Evolutionary conservation across 2,888 invertebrate species (phyloP).

Genomic region (Notodonta dromedarius): DNA sequence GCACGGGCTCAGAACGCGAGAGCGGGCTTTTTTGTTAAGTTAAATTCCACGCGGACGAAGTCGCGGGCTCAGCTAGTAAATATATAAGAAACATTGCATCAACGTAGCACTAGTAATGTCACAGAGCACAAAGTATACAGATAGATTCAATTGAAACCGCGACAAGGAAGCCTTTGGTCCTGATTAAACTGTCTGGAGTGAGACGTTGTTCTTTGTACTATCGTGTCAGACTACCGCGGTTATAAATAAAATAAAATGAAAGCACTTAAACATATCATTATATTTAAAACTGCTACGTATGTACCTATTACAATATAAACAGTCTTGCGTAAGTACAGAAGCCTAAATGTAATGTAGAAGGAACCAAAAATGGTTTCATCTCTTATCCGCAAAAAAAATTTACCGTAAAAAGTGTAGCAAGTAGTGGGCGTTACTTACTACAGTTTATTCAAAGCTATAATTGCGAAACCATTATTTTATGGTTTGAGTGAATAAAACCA

Average conservation of each 20-base stretch:
- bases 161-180: not conserved
- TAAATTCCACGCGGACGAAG: too few species aligned
- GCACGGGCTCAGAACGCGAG: too few species aligned
- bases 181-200: not conserved
- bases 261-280: not conserved
- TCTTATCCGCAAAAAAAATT: too few species aligned
- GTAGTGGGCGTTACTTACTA: too few species aligned
- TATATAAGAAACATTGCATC: not conserved
- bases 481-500: not conserved
- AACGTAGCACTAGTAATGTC: not conserved
- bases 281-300: not conserved
- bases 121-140: not conserved
- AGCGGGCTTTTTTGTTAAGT: too few species aligned
- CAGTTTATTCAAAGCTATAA: too few species aligned
- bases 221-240: not conserved
- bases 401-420: too few species aligned
- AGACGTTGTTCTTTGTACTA: not conserved
- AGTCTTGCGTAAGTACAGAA: too few species aligned
- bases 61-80: too few species aligned
- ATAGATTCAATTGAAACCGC: not conserved
- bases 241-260: not conserved
- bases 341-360: too few species aligned
- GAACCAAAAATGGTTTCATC: too few species aligned
- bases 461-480: not conserved
- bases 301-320: too few species aligned